A percentile compares a stretch with the other conserved stretches of the same genome.
These are phyloP conservation scores for Conopomorpha cramerella DNA, from an alignment of 1,140 invertebrate species.

Conservation along the genomic window DNA sequence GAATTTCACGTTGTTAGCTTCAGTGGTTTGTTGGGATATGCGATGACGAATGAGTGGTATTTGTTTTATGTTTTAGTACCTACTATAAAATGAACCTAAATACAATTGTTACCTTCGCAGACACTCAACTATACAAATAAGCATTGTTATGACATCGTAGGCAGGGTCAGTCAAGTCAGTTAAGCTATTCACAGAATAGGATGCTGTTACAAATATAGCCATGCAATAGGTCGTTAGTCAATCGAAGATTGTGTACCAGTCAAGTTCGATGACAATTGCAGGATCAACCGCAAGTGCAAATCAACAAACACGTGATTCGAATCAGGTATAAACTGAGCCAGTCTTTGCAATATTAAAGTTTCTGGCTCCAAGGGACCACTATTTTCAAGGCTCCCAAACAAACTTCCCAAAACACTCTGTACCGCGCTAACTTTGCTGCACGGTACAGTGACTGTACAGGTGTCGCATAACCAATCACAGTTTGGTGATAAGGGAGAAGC, in stretches of 20 bases:
- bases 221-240: constrained; percentile 12
- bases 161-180: no score
- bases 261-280: no score
- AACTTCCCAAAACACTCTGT: constrained; percentile 44
- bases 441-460: constrained; percentile 25
- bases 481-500: constrained; percentile 25
- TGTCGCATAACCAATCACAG: constrained; percentile 50
- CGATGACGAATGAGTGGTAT: no score
- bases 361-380: constrained; percentile 38
- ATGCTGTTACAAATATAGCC: constrained; percentile 24
- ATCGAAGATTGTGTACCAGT: constrained; percentile 25
- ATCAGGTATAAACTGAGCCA: constrained; percentile 42
- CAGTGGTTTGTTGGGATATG: no score
- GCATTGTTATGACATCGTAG: no score
- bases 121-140: no score
- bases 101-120: no score
- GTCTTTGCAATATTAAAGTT: constrained; percentile 33
- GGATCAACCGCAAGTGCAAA: constrained; percentile 26
- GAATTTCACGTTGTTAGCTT: no score
- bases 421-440: constrained; percentile 29
- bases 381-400: constrained; percentile 31
- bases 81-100: no score
- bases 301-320: constrained; percentile 56
- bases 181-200: no score
- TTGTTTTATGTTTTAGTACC: no score